A percentile compares a stretch with the other conserved stretches of the same genome.
phyloP scores from a whole-genome alignment of 2,888 invertebrate species.

The Pogonocherus hispidulus region DNA sequence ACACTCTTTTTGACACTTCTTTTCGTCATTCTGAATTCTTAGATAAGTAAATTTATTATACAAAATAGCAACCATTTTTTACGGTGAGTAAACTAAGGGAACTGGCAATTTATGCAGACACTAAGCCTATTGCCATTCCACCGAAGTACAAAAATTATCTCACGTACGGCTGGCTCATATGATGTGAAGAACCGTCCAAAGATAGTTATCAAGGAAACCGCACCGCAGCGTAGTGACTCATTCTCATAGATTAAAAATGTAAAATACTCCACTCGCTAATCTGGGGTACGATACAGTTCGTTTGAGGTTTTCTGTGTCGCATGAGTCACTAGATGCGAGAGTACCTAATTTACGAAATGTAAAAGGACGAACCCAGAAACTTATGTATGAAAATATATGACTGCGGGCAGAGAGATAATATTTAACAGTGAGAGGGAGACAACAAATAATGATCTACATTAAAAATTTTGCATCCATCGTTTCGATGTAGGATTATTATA shows the following conservation, averaged over 20 bases:
- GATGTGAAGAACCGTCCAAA: constrained; percentile 47
- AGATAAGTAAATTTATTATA: neutral
- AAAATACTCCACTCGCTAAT: constrained; percentile 1
- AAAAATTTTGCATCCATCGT: neutral
- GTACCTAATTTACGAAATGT: neutral
- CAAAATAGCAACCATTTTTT: neutral
- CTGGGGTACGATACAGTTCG: constrained; percentile 13
- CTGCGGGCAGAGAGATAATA: neutral
- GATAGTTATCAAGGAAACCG: constrained; percentile 50
- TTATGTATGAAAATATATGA: neutral
- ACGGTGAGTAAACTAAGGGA: neutral
- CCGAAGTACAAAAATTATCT: constrained; percentile 47
- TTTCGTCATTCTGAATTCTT: no score
- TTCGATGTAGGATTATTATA: no score
- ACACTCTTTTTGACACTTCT: no score
- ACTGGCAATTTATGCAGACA: no score
- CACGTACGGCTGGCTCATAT: constrained; percentile 51
- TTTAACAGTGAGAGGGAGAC: no score
- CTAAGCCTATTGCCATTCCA: constrained; percentile 37
- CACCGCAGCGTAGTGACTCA: constrained; percentile 44
- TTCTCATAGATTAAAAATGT: constrained; percentile 20
- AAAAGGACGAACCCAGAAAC: neutral
- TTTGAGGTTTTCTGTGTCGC: neutral
- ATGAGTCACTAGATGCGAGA: constrained; percentile 5
- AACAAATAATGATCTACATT: no score